Evolutionary conservation across 2,888 invertebrate genomes (phyloP).

Genomic region (Ganaspis brasiliensis): DNA sequence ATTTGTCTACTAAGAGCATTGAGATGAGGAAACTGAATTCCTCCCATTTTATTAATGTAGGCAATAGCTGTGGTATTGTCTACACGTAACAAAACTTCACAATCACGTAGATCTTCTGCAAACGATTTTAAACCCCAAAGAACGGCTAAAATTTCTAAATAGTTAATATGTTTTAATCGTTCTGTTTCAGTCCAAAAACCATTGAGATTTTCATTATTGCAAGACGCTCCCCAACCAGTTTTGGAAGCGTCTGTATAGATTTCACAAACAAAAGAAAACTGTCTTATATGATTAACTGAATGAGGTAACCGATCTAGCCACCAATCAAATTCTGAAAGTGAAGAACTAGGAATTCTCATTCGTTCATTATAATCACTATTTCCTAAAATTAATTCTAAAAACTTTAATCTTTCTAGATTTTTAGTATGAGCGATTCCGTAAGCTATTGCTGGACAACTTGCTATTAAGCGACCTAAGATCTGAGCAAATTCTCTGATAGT

Average conservation of each 20-base stretch:
- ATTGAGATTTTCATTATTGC: constrained; percentile 25
- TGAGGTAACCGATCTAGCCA: constrained; percentile 44
- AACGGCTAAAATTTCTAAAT: constrained; percentile 46
- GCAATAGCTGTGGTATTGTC: constrained; percentile 47
- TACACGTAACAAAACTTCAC: constrained; percentile 46
- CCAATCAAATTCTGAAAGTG: constrained; percentile 53
- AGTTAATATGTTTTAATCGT: background rate
- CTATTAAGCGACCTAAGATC: background rate
- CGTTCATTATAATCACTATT: background rate
- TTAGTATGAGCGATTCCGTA: constrained; percentile 2
- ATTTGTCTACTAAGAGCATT: constrained; percentile 44
- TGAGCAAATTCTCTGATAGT: constrained; percentile 16
- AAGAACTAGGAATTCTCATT: background rate
- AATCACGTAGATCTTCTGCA: constrained; percentile 27
- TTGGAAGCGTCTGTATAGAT: constrained; percentile 59
- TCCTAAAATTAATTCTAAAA: background rate
- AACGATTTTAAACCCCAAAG: constrained; percentile 51
- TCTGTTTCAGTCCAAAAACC: constrained; percentile 45
- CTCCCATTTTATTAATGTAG: constrained; percentile 49
- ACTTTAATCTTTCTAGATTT: background rate
- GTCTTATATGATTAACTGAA: constrained; percentile 41
- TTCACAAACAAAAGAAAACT: constrained; percentile 39
- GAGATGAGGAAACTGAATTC: constrained; percentile 44
- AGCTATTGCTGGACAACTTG: constrained; percentile 3
- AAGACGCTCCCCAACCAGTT: constrained; percentile 58